Percentiles rank a stretch among this genome's conserved stretches.
Conservation (phyloP, 1,140 invertebrate genomes). For the Apolygus lucorum region DNA sequence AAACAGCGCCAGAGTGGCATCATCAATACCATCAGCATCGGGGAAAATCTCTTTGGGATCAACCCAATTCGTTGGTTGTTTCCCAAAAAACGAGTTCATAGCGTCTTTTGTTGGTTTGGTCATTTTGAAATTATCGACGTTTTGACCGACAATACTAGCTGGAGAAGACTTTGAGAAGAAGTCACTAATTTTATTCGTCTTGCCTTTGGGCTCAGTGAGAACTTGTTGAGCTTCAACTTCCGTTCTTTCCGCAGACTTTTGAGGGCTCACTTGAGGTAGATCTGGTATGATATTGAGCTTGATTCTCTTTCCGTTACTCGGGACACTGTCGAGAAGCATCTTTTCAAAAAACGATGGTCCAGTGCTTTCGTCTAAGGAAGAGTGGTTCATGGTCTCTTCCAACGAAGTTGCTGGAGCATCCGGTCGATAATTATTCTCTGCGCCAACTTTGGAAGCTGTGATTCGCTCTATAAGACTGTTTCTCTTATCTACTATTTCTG, state of each 20-base stretch:
- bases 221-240: too few species aligned
- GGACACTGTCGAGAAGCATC: conserved; percentile 14
- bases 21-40: conserved; percentile 29
- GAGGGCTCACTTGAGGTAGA: neutral
- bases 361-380: conserved; percentile 4
- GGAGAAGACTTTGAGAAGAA: too few species aligned
- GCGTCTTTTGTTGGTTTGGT: too few species aligned
- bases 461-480: too few species aligned
- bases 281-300: conserved; percentile 18
- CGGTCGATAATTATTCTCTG: too few species aligned
- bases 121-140: neutral
- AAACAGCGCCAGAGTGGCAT: conserved; percentile 20
- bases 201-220: too few species aligned
- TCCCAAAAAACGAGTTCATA: conserved; percentile 7
- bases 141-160: too few species aligned
- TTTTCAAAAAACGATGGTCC: conserved; percentile 28
- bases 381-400: neutral
- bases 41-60: conserved; percentile 31
- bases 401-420: too few species aligned
- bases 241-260: conserved; percentile 5
- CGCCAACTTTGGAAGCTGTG: neutral
- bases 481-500: neutral
- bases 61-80: conserved; percentile 22
- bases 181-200: too few species aligned
- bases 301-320: neutral